phyloP scores from a whole-genome alignment of 2,888 invertebrate genomes.

The Clepsis dumicolana region DNA sequence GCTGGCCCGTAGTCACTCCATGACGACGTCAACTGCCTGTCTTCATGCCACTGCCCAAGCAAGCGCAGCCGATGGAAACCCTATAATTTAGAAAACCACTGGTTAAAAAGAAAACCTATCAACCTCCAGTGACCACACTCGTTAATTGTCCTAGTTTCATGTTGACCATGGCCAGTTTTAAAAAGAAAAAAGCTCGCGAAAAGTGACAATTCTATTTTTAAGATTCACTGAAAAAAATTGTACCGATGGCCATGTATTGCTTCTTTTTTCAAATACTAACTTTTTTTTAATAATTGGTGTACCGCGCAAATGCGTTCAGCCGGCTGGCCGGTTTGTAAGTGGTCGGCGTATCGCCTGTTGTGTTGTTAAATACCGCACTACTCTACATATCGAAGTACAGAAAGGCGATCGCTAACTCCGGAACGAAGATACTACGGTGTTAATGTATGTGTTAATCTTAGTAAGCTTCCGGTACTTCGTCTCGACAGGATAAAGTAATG shows the following conservation, averaged over 20 bases:
- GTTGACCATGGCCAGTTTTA: constrained; percentile 33
- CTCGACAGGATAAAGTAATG: not conserved
- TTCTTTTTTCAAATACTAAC: constrained; percentile 51
- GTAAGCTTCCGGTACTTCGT: constrained; percentile 7
- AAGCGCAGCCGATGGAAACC: constrained; percentile 74
- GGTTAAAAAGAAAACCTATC: constrained; percentile 70
- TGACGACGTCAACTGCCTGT: constrained; percentile 55
- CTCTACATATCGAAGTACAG: constrained; percentile 76
- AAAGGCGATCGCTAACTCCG: constrained; percentile 59
- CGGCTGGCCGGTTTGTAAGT: constrained; percentile 73
- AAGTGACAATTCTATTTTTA: constrained; percentile 50
- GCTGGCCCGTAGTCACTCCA: constrained; percentile 57
- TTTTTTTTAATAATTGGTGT: constrained; percentile 56
- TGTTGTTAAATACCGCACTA: constrained; percentile 83
- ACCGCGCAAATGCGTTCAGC: constrained; percentile 70
- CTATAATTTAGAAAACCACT: constrained; percentile 79
- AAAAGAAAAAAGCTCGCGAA: constrained; percentile 50
- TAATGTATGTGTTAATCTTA: constrained; percentile 14
- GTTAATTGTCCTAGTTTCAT: constrained; percentile 58
- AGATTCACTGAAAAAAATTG: not conserved
- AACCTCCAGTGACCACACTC: constrained; percentile 68
- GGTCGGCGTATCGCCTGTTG: constrained; percentile 73
- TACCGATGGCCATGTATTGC: not conserved
- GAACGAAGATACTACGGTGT: constrained; percentile 42
- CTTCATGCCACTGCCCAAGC: constrained; percentile 67